Base-by-base conservation (phyloP, 1,140 invertebrate species). In the Kradibia gibbosae region DNA sequence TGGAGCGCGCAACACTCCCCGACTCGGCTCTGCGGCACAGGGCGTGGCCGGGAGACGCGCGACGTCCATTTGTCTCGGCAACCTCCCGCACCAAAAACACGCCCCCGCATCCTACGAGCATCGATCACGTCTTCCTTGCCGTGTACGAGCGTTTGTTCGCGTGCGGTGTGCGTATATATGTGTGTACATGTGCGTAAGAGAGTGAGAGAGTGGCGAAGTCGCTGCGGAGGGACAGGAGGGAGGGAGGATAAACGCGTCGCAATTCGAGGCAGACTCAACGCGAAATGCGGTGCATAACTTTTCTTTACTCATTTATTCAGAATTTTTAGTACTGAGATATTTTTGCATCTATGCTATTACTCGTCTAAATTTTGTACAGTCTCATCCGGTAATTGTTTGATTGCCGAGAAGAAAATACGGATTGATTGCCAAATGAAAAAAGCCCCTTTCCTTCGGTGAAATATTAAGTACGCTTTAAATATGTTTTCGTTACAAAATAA, bases 11-110 rank as follows among this genome's bases (percentile, higher is more conserved):
- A 67, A 28, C 62, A 67, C 62, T 67, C 34, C 62, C 62, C 25
- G 34, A 71, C 70, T 71, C 25, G n/a, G 11, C 42, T 71, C n/a
- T 71, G 85, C 85, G 85, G 83, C 65, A 67, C 20, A 70, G 87
- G 91, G 91, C 90, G 90, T 91, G 91, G 91, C 88, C 86, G 87
- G 85, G 89, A 91, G 91, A 91, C 90, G 91, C 90, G 91, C 91
- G 91, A 91, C 91, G 91, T 91, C 91, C 91, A 91, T 91, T 91
- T 91, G 90, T 91, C 90, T 91, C 90, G 90, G 84, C 87, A 89
- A 88, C 90, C 91, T 91, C 91, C 90, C 90, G 91, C 91, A 90
- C 90, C 89, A 91, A 90, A 86, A 90, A 91, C 75, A 82, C 91
- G 91, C 91, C 91, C 88, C 87, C 89, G 90, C 89, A 90, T 91